Evolutionary conservation across 2,113 vertebrate genomes (phyloP), one percentile per base, ranked within the genome.

Genomic region (Trochalopteron elliotii): DNA sequence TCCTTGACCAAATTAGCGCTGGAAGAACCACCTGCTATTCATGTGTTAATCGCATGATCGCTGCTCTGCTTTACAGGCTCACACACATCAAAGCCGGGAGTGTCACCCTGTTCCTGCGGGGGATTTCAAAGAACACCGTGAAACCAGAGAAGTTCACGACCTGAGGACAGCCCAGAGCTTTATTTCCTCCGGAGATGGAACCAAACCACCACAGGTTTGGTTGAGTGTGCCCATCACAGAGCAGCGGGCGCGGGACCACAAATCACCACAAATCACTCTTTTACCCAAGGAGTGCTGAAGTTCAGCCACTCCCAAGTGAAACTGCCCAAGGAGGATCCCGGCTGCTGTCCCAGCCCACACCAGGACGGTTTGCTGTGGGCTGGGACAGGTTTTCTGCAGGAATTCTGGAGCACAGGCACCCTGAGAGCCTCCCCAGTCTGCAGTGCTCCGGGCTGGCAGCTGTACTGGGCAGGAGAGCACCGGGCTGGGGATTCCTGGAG

Each of bases 11-110:
- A 87, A 93, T 53, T 42, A 78, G 80, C 30, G 79, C 42, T 59
- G 90, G 61, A 53, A 94, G 87, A 83, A 50, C 45, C 95, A 89
- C 87, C 95, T 94, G 90, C 90, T 91, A 86, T 91, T 94, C 83
- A 93, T 72, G 87, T 94, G 95, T 94, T 83, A 80, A 89, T 96
- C 33, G 44, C 94, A 94, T 89, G 94, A 60, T 56, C 21, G 4
- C 52, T 11, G 74, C 82, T 81, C 42, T 10, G 23, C 49, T 67
- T 65, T 12, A 7, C 85, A 22, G 53, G 81, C 88, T 91, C 77
- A 12, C 4, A 45, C 12, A 87, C 94, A 94, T 96, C 95, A 96
- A 94, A 95, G 94, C 67, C 84, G 55, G 0, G 13, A 1, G 6
- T 63, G 91, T 45, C 90, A 68, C 61, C 83, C 92, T 64, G 87